phyloP scores from a whole-genome alignment of 2,797 vertebrate species.

The Sebastes steindachneri region DNA sequence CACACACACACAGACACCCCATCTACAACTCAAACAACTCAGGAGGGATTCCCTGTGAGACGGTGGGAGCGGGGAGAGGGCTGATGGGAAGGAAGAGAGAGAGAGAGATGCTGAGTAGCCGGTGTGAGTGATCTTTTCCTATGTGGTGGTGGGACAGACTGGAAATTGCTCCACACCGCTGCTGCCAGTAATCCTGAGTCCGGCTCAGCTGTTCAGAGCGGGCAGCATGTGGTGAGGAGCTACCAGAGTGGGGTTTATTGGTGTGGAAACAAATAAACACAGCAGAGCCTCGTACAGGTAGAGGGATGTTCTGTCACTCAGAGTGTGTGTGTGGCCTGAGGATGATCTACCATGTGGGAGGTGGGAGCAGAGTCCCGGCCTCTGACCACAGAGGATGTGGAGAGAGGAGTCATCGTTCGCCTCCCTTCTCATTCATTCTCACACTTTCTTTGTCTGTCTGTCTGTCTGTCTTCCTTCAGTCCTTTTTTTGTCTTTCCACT shows the following conservation, averaged over 20 bases:
- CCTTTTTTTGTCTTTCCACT: not conserved
- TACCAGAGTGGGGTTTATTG: slow-evolving; percentile 35
- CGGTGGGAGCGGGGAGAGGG: not conserved
- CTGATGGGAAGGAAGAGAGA: slow-evolving; percentile 25
- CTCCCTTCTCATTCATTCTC: slow-evolving; percentile 8
- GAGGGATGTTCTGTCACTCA: slow-evolving; percentile 40
- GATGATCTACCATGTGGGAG: slow-evolving; percentile 55
- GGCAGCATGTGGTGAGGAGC: slow-evolving; percentile 45
- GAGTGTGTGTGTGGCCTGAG: slow-evolving; percentile 61
- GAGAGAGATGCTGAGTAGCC: slow-evolving; percentile 36
- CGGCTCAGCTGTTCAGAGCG: slow-evolving; percentile 52
- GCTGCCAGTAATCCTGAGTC: slow-evolving; percentile 64
- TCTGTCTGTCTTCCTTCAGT: not conserved
- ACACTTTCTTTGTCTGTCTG: not conserved
- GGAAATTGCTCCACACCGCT: slow-evolving; percentile 49
- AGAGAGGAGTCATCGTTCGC: slow-evolving; percentile 51
- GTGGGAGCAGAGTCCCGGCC: slow-evolving; percentile 52
- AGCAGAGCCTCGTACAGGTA: slow-evolving; percentile 36
- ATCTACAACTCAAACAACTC: slow-evolving; percentile 11
- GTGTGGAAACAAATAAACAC: slow-evolving; percentile 65
- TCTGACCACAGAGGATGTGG: slow-evolving; percentile 70
- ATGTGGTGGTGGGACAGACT: slow-evolving; percentile 56
- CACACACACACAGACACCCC: slow-evolving; percentile 45
- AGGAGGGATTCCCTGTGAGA: slow-evolving; percentile 49
- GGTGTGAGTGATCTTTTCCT: slow-evolving; percentile 70